Evolutionary conservation across 2,113 vertebrate genomes (phyloP), one percentile per base, ranked within the genome.

Genomic region (Hassar affinis): DNA sequence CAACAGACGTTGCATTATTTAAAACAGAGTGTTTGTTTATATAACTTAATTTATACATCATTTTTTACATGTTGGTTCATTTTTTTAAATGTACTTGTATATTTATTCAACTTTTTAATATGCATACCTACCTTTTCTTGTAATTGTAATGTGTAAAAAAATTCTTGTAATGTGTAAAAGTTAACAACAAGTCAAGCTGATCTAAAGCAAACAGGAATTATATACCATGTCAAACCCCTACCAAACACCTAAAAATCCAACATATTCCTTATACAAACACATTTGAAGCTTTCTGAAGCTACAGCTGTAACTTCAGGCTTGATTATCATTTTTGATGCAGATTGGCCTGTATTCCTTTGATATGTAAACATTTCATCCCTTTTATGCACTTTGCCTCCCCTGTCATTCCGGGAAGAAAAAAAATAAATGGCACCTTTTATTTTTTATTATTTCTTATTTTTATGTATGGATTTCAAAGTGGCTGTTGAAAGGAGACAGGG

Each of bases 331-430:
- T 95, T 92, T 95, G 95, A 95, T 93, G 93, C 93, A 94, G 95
- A 95, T 94, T 94, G 95, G 91, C 92, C 94, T 94, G 92, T 92
- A 93, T 93, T 93, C 94, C 94, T 96, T 95, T 95, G 92, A 96
- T 95, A 95, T 95, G 95, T 95, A 97, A 97, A 96, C 94, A 95
- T 93, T 94, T 94, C 94, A 93, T 89, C 90, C 91, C 93, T 94
- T 96, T 94, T 93, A 94, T 92, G 94, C 92, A 93, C 93, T 94
- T 93, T 91, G 91, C 91, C 93, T 93, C 94, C 90, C 95, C 95
- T 95, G 93, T 96, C 95, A 96, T 97, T 96, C 94, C 92, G 92
- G 85, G 90, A 90, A 85, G 90, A 89, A 90, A 7, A 20, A 27
- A 22, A 51, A 69, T 69, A 92, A 90, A 91, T 93, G 92, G 92